Evolutionary conservation across 30 jellyfish, hydroid and myxozoan species (phyloP), one percentile per base, ranked within the genome.

Genomic region (Pelagia noctiluca): DNA sequence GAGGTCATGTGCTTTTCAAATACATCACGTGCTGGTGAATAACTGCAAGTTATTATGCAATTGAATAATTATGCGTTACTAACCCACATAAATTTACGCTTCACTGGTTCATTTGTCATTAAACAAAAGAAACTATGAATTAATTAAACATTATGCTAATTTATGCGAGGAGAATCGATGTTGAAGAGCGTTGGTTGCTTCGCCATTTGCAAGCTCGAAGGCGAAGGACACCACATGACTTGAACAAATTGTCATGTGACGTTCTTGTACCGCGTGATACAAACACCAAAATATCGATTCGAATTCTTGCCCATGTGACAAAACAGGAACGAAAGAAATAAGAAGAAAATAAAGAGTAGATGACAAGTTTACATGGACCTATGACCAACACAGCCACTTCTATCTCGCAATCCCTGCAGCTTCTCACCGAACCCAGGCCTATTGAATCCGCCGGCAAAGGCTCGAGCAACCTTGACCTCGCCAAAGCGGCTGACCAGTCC

Each of bases 161-260:
- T 36, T 23, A 65, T 34, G 2, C 32, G 31, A 32, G 30, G 75
- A 26, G 50, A 29, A n/a, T 23, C 18, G 80, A 60, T 60, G 22
- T 36, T 75, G 21, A 30, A 11, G 35, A 25, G 33, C 23, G 76
- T 75, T 50, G 83, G 76, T 46, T 38, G 83, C 26, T 72, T 72
- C 87, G 87, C 87, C 87, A 75, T 75, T 61, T 64, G 60, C 82
- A 30, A 28, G 76, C n/a, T 21, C 49, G 83, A 80, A 50, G 71
- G 30, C 16, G 89, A 86, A 84, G 46, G 88, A 75, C 84, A 84
- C 86, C 96, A 86, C 96, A 86, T 86, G 96, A 86, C 96, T 68
- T 54, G 96, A 68, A 82, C 89, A 83, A 37, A 24, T 86, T 75
- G 96, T 86, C 96, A 86, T 86, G 96, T 86, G 96, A 86, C 35